A percentile compares a stretch with the other conserved stretches of the same genome.
Evolutionary conservation across 2,888 invertebrate species (phyloP).

Genomic region (Eristalinus sepulchralis): DNA sequence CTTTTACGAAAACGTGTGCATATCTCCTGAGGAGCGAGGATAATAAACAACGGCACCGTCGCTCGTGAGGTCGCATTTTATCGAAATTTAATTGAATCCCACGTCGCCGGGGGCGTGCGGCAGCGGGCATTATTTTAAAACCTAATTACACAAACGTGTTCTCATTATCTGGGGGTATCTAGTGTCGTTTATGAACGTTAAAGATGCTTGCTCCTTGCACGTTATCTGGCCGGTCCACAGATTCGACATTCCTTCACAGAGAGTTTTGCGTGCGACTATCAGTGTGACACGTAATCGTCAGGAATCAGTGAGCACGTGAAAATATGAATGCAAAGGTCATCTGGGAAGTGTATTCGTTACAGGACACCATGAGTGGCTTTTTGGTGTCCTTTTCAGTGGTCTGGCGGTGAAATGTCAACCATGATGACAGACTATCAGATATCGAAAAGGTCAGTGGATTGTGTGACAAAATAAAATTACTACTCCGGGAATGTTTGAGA

Average conservation of each 20-base stretch:
- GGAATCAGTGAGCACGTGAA: neutral
- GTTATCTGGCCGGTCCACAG: neutral
- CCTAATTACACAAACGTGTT: slow-evolving; percentile 1
- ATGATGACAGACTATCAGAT: neutral
- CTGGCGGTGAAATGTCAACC: neutral
- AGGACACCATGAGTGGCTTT: neutral
- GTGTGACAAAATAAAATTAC: neutral
- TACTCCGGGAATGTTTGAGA: too few relatives aligned
- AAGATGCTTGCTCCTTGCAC: neutral
- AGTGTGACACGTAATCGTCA: neutral
- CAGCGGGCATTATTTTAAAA: neutral
- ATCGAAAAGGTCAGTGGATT: neutral
- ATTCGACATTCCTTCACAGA: neutral
- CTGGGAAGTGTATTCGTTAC: neutral
- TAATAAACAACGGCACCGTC: neutral
- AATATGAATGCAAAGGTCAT: neutral
- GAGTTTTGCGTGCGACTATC: neutral
- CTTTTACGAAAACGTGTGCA: neutral
- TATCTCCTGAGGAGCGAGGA: neutral
- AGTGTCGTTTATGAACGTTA: neutral
- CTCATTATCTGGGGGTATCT: neutral
- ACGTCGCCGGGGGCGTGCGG: neutral
- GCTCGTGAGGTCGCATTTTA: neutral
- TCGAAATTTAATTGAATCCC: neutral
- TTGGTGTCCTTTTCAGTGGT: neutral